Conservation (phyloP, 2,113 vertebrate species). For the Piaya cayana region DNA sequence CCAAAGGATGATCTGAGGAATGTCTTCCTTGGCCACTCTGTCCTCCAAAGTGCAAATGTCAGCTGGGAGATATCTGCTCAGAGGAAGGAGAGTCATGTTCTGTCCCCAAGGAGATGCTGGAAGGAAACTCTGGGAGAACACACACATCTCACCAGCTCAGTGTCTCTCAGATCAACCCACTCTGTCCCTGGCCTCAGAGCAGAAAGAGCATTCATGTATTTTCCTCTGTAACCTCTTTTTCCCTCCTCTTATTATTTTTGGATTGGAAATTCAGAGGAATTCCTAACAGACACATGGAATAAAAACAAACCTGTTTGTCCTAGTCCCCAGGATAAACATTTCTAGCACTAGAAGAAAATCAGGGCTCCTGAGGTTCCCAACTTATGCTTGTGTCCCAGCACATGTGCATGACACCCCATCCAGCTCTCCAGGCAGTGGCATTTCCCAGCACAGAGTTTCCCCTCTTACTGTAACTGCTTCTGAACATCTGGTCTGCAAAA, state of each 20-base stretch:
- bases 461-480: fast-evolving
- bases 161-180: neutral
- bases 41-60: neutral
- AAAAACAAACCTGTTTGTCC: slow-evolving; percentile 8
- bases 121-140: neutral
- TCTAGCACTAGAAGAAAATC: neutral
- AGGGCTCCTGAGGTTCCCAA: neutral
- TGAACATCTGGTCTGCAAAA: neutral
- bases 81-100: neutral
- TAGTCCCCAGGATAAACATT: neutral
- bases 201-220: neutral
- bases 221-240: neutral
- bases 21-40: neutral
- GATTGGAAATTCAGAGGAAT: slow-evolving; percentile 31
- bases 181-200: neutral
- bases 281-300: neutral
- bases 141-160: fast-evolving
- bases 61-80: neutral
- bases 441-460: neutral
- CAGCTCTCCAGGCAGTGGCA: neutral
- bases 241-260: neutral
- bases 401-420: neutral
- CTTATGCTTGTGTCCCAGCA: fast-evolving
- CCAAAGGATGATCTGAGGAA: neutral
- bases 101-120: neutral